Evolutionary conservation across 2,888 invertebrate species (phyloP).

Genomic region (Epirrita christyi): DNA sequence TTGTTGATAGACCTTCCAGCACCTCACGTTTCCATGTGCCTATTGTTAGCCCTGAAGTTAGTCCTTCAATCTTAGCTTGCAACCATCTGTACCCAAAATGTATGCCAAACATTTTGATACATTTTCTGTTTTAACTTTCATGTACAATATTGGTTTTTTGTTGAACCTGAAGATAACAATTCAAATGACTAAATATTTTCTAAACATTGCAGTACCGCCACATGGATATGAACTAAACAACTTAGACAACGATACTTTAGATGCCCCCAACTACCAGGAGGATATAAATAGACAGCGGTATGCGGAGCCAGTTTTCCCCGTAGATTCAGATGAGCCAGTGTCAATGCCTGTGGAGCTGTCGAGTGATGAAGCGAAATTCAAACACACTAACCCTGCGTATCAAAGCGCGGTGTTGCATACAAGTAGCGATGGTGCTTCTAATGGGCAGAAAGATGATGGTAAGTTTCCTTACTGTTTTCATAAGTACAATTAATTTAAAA

Average conservation of each 20-base stretch:
- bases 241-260: constrained; percentile 86
- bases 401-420: constrained; percentile 90
- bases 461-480: constrained; percentile 20
- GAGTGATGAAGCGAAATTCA: constrained; percentile 84
- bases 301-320: constrained; percentile 66
- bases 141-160: not conserved
- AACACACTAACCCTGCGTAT: constrained; percentile 90
- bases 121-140: constrained; percentile 26
- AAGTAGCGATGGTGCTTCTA: constrained; percentile 61
- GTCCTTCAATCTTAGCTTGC: constrained; percentile 29
- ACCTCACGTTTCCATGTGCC: constrained; percentile 37
- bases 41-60: constrained; percentile 28
- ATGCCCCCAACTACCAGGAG: constrained; percentile 85
- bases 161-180: not conserved
- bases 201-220: constrained; percentile 78
- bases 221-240: constrained; percentile 88
- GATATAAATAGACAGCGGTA: constrained; percentile 67
- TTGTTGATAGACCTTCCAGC: constrained; percentile 40
- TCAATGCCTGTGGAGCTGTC: constrained; percentile 74
- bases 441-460: constrained; percentile 77
- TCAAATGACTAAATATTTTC: not conserved
- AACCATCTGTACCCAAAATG: constrained; percentile 22
- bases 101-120: constrained; percentile 20
- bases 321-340: constrained; percentile 74
- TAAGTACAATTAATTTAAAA: not conserved